Evolutionary conservation across 2,888 invertebrate genomes (phyloP).

Genomic region (Thereva nobilitata): DNA sequence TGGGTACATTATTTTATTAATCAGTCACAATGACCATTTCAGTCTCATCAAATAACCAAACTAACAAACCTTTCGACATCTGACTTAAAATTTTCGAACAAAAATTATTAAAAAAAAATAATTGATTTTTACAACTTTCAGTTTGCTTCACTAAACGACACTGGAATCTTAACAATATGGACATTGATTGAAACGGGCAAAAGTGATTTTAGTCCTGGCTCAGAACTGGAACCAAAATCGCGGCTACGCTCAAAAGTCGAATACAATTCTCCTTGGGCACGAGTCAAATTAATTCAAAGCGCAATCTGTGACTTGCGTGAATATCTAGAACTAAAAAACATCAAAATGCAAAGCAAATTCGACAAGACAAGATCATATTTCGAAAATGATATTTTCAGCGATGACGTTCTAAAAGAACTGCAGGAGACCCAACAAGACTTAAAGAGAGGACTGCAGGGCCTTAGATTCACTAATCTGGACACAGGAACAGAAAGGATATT

Average conservation of each 20-base stretch:
- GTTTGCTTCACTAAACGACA: constrained; percentile 58
- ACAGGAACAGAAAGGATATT: constrained; percentile 47
- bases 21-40: too few relatives aligned
- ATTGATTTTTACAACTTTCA: constrained; percentile 42
- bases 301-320: constrained; percentile 51
- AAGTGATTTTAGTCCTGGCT: not conserved
- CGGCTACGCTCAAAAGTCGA: constrained; percentile 45
- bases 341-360: constrained; percentile 49
- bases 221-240: not conserved
- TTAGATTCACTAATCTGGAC: constrained; percentile 54
- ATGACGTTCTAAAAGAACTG: constrained; percentile 53
- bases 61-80: too few relatives aligned
- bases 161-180: constrained; percentile 58
- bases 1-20: too few relatives aligned
- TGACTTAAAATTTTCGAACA: not conserved
- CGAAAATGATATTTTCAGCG: constrained; percentile 55
- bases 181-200: constrained; percentile 52
- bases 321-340: constrained; percentile 48
- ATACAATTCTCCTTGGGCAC: constrained; percentile 55
- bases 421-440: constrained; percentile 47
- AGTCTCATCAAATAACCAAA: too few relatives aligned
- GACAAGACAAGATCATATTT: constrained; percentile 55
- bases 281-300: constrained; percentile 55
- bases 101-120: constrained; percentile 1
- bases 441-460: constrained; percentile 48